Evolutionary conservation across 2,797 vertebrate species (phyloP), one percentile per base, ranked within the genome.

Genomic region (Corythornis leucogaster): DNA sequence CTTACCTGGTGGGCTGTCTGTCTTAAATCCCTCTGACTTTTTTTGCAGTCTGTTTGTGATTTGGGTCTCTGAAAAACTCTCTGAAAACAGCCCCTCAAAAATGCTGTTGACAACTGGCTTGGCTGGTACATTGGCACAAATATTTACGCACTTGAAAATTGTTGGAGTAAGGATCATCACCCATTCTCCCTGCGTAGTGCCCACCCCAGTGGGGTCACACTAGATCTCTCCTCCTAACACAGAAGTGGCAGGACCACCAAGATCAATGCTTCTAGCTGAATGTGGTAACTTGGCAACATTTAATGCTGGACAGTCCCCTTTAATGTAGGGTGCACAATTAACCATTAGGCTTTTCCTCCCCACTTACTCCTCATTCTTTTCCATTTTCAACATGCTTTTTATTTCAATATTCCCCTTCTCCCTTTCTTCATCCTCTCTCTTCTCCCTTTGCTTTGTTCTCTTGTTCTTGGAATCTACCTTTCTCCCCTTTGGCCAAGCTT

Each of bases 371-470:
- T 86, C 67, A 64, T 90, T 91, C 30, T 80, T 40, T n/a, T 46
- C 79, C 66, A 71, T 80, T 89, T 85, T 75, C 53, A 93, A 58
- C 6, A 61, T 8, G n/a, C 5, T 63, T 62, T 82, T 82, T 40
- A 84, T 88, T 87, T 86, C 67, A 89, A 43, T 77, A 63, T 28
- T n/a, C 30, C 74, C 30, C 25, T 76, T 57, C 30, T 67, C 30
- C 42, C 69, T 57, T 75, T 85, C 80, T 95, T 95, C 59, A 96
- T 55, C 82, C 20, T 80, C 57, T 74, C 54, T 83, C 63, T 78
- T 85, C 40, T 85, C 42, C 67, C 90, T 33, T 90, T 68, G 68
- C 92, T 96, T 95, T 95, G 87, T 95, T 95, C 86, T 94, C 69
- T 73, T 77, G 55, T 55, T 88, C 66, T 81, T 83, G 53, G 84